Base-by-base conservation (phyloP, 1,140 invertebrate genomes). In the Mactra quadrangularis region DNA sequence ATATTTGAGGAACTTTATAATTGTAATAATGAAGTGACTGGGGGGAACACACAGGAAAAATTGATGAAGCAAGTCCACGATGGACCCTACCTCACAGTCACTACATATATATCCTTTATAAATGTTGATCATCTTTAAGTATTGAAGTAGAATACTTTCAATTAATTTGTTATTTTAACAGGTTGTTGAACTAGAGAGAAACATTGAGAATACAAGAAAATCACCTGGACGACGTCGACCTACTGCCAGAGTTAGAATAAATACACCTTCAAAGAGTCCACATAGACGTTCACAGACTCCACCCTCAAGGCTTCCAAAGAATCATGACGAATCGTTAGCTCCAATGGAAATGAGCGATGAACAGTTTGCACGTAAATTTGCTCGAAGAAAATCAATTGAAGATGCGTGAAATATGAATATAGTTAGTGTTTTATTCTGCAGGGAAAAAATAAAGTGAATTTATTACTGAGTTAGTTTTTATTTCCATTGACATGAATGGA, bases 311-410 rank as follows among this genome's bases (percentile, higher is more conserved):
- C 79, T 82, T 33, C 79, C 79, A 19, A 74, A 75, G n/a, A 47
- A 70, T 55, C 79, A 82, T 25, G 45, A 82, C 35, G 79, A 82
- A 17, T 81, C 77, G 19, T 53, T 75, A 41, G 59, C 33, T 3
- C 79, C 79, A 13, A 82, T 82, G 79, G 45, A 38, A 41, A 74
- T 82, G 79, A 50, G n/a, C n/a, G 79, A 82, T 66, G 79, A 82
- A 62, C 68, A 82, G 35, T 82, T 82, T 38, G 38, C 72, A 9
- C 66, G 70, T 47, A 74, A 75, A 45, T 82, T 82, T 66, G 66
- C 77, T 1, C 35, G 77, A 29, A 66, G 76, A 66, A 78, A 78
- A 45, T 78, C 76, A 31, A 78, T 78, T 22, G 76, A 78, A 41
- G 76, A 78, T 41, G 50, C 17, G 11, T 78, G 62, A 68, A 62